Percentiles rank a stretch among this genome's conserved stretches.
Conservation (phyloP, 2,113 vertebrate species). For the Hoplias malabaricus region DNA sequence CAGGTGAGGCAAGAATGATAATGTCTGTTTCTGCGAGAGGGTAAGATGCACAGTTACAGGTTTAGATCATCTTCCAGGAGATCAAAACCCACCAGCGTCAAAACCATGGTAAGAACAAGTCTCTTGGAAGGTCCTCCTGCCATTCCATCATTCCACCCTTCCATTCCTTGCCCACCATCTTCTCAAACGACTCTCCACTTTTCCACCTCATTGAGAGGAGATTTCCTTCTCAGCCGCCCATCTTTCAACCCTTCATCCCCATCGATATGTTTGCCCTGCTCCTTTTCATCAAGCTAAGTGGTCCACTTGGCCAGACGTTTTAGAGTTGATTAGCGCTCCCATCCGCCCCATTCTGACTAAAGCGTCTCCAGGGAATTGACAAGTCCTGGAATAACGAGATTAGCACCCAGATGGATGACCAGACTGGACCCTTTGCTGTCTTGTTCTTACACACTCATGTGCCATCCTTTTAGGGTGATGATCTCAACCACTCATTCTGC, state of each 20-base stretch:
- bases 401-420: slow-evolving; percentile 60
- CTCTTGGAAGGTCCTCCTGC: slow-evolving; percentile 36
- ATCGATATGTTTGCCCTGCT: slow-evolving; percentile 23
- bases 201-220: slow-evolving; percentile 35
- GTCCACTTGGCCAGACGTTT: slow-evolving; percentile 58
- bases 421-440: slow-evolving; percentile 31
- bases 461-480: neutral
- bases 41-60: slow-evolving; percentile 3
- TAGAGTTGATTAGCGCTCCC: slow-evolving; percentile 68
- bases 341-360: slow-evolving; percentile 60
- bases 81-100: neutral
- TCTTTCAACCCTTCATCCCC: slow-evolving; percentile 44
- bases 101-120: slow-evolving; percentile 54
- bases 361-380: slow-evolving; percentile 61
- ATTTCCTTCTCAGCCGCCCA: slow-evolving; percentile 39
- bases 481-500: neutral
- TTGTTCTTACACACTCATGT: neutral
- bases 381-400: slow-evolving; percentile 70
- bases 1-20: neutral
- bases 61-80: neutral
- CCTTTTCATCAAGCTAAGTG: slow-evolving; percentile 71
- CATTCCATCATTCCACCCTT: slow-evolving; percentile 54
- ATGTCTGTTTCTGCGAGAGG: neutral
- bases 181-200: slow-evolving; percentile 22
- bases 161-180: slow-evolving; percentile 15